phyloP scores from a whole-genome alignment of 2,888 invertebrate genomes.

The Aspidiotus destructor region DNA sequence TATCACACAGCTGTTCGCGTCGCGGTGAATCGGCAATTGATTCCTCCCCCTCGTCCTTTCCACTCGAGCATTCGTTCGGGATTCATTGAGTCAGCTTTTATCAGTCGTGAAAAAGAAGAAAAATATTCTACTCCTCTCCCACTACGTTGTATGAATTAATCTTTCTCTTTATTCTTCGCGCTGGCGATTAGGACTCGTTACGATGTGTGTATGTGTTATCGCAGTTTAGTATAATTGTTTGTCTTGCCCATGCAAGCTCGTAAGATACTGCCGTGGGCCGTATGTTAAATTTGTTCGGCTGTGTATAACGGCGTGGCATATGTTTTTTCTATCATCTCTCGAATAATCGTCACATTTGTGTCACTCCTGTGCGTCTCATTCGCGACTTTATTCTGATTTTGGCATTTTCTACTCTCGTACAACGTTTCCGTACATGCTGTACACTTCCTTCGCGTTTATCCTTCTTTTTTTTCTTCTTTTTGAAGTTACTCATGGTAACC shows the following conservation, averaged over 20 bases:
- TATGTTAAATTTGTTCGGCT: not conserved
- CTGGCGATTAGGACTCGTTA: not conserved
- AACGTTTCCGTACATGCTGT: not conserved
- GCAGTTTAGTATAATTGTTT: not conserved
- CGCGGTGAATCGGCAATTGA: not conserved
- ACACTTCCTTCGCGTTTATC: not conserved
- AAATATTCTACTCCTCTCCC: not conserved
- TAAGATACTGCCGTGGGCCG: not conserved
- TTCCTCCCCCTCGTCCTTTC: not conserved
- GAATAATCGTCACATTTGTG: not conserved
- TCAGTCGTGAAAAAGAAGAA: not conserved
- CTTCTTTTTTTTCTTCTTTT: not conserved
- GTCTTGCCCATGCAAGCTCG: not conserved
- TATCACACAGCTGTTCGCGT: no score
- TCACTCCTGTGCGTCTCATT: not conserved
- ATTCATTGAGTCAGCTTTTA: not conserved
- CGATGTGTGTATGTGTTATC: not conserved
- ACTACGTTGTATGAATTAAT: not conserved
- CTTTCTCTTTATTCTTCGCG: not conserved
- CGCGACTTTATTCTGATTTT: not conserved
- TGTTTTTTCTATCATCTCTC: no score
- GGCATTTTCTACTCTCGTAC: not conserved
- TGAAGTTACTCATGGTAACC: slow-evolving; percentile 4
- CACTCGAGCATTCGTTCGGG: not conserved
- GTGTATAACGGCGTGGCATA: not conserved